Evolutionary conservation across 92 coral and sea anemone genomes (phyloP), one percentile per base, ranked within the genome.

Genomic region (Zoanthus sansibaricus): DNA sequence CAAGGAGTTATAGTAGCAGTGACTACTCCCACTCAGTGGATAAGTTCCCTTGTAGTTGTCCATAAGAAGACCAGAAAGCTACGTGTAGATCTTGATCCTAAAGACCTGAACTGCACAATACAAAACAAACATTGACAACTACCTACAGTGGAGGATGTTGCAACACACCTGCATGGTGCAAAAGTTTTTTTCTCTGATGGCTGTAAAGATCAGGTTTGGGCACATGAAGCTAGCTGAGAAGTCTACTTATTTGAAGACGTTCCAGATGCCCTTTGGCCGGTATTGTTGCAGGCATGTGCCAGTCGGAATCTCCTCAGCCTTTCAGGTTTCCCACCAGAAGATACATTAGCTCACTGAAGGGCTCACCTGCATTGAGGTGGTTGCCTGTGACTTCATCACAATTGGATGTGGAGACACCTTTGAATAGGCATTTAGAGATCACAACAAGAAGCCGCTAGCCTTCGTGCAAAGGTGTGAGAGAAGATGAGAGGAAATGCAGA

Each of bases 141-240:
- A 7, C 93, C 88, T 20, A 86, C 90, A 9, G 37, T 72, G 9
- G 88, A 88, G 47, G 80, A 84, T 58, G 66, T 76, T 56, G 30
- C 87, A 62, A 67, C 87, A 55, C 87, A 78, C 32, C 62, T 83
- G 6, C 78, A 69, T 37, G 67, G 87, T 13, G 87, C 87, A 1
- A 83, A 83, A 47, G 87, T 69, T 12, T 66, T 66, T 91, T 77
- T 75, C 84, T 6, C 14, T 56, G 59, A 18, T 89, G 87, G 94
- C 86, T 86, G 92, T 91, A 7, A 20, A 77, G 20, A 88, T 79
- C 52, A 84, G 94, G 77, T 91, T 91, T 25, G 80, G 90, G 90
- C 92, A 85, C 72, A 90, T 89, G 54, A 62, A 75, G 76, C 72
- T 89, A 68, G 88, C 86, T 0, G 93, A 90, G 54, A 86, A 86